phyloP scores from a whole-genome alignment of 2,797 vertebrate species.

The Enteromius trimaculatus region DNA sequence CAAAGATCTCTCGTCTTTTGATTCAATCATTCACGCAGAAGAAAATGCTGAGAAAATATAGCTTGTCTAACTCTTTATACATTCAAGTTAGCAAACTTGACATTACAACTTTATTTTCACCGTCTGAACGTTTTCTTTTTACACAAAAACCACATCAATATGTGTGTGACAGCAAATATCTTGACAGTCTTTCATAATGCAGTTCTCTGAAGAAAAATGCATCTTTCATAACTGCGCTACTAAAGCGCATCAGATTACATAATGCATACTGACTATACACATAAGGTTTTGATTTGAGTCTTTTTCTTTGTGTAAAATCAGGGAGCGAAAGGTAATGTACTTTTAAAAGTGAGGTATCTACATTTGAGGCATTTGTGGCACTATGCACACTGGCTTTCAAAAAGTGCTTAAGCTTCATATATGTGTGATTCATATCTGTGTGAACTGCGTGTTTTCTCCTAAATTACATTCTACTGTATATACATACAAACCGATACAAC shows the following conservation, averaged over 20 bases:
- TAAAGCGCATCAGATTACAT: constrained; percentile 8
- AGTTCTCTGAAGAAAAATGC: constrained; percentile 10
- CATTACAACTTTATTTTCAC: constrained; percentile 3
- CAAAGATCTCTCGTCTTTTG: background rate
- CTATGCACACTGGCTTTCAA: background rate
- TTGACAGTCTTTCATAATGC: constrained; percentile 37
- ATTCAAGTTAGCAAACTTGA: constrained; percentile 18
- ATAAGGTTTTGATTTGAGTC: background rate
- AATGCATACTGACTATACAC: constrained; percentile 9
- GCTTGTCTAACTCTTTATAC: background rate
- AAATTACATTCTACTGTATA: background rate
- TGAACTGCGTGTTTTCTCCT: background rate
- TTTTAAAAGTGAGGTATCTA: constrained; percentile 15
- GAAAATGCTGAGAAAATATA: background rate
- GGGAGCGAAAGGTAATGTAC: background rate
- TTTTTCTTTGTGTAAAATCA: constrained; percentile 2
- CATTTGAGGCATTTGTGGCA: constrained; percentile 2
- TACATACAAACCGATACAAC: background rate
- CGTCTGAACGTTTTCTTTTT: constrained; percentile 16
- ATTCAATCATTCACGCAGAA: background rate
- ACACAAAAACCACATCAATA: constrained; percentile 30
- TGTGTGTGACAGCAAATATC: constrained; percentile 14
- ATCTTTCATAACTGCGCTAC: constrained; percentile 20
- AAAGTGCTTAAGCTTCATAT: constrained; percentile 8
- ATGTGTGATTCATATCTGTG: too few species aligned